These are phyloP conservation scores for Leptinotarsa defecta DNA, from an alignment of 1,140 invertebrate genomes.

Conservation along the genomic window DNA sequence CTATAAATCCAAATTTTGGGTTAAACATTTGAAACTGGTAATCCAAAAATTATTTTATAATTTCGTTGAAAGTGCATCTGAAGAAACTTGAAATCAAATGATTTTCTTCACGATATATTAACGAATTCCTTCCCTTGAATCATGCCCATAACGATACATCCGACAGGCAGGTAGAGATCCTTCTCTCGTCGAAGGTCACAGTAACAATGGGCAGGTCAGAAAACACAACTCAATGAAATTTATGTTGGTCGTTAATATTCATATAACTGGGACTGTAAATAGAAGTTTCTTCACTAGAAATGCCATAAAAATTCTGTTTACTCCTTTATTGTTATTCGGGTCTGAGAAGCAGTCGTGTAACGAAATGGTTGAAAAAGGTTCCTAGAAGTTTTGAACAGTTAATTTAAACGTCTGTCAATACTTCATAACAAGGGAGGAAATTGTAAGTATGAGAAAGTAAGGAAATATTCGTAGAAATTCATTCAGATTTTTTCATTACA, in stretches of 20 bases:
- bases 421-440: too few species aligned
- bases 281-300: slow-evolving; percentile 32
- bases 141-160: slow-evolving; percentile 10
- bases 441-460: too few species aligned
- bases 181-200: slow-evolving; percentile 23
- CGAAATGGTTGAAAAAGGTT: neutral
- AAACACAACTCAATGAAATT: slow-evolving; percentile 31
- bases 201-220: slow-evolving; percentile 30
- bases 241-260: slow-evolving; percentile 32
- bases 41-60: too few species aligned
- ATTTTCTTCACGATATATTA: neutral
- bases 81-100: neutral
- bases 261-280: slow-evolving; percentile 28
- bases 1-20: too few species aligned
- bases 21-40: too few species aligned
- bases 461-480: too few species aligned
- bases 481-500: too few species aligned
- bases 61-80: neutral
- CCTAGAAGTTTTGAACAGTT: too few species aligned
- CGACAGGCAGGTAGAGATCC: slow-evolving; percentile 26
- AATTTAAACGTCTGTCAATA: too few species aligned
- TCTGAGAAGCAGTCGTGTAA: neutral
- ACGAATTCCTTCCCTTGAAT: slow-evolving; percentile 2
- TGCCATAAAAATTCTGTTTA: slow-evolving; percentile 31
- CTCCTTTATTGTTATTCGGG: slow-evolving; percentile 28